Evolutionary conservation across 2,113 vertebrate species (phyloP).

Genomic region (Neolamprologus longior): DNA sequence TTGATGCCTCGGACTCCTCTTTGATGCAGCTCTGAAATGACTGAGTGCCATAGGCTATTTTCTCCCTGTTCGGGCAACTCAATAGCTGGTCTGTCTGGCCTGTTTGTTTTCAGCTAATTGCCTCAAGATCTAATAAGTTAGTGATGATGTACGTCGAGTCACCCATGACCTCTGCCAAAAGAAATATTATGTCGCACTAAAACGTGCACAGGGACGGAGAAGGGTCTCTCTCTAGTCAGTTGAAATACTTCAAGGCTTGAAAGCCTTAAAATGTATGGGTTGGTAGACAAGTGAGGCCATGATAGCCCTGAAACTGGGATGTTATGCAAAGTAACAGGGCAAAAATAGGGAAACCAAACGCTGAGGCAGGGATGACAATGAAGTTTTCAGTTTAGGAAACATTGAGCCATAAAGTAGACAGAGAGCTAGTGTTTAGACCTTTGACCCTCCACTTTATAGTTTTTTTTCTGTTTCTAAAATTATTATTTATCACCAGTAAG

Average conservation of each 20-base stretch:
- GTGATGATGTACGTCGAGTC: conserved; percentile 90
- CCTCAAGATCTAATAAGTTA: conserved; percentile 97
- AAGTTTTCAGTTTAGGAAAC: neutral
- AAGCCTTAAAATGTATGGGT: conserved; percentile 69
- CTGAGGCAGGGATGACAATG: neutral
- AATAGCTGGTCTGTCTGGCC: conserved; percentile 91
- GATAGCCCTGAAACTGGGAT: conserved; percentile 64
- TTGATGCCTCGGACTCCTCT: conserved; percentile 72
- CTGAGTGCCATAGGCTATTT: conserved; percentile 84
- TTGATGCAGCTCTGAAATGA: conserved; percentile 86
- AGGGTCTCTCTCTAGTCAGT: conserved; percentile 65
- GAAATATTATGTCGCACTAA: conserved; percentile 81
- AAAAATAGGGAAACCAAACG: conserved; percentile 33
- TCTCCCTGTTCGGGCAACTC: conserved; percentile 80
- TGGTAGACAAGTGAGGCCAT: conserved; percentile 66
- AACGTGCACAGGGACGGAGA: conserved; percentile 59
- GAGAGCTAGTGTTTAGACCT: neutral
- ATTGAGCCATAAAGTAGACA: neutral
- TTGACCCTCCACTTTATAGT: neutral
- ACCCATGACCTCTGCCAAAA: conserved; percentile 85
- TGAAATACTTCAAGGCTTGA: conserved; percentile 62
- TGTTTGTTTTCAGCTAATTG: conserved; percentile 99
- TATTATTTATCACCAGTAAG: neutral
- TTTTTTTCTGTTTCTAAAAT: neutral
- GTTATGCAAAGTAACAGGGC: conserved; percentile 61